Percentiles rank a stretch among this genome's conserved stretches.
These are phyloP conservation scores for Orchestes rusci DNA, from an alignment of 2,888 invertebrate genomes.

Conservation along the genomic window DNA sequence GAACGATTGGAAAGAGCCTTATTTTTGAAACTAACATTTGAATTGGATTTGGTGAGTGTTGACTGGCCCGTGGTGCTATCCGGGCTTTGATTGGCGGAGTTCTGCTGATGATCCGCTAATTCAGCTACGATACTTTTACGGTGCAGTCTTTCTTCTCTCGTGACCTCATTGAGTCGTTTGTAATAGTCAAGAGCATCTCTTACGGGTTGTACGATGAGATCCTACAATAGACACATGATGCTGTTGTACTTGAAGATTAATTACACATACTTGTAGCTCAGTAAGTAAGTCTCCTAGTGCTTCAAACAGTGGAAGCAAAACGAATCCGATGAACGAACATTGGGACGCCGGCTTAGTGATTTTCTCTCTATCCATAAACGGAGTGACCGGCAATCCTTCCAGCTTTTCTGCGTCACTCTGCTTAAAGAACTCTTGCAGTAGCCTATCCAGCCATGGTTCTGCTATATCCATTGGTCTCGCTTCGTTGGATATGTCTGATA, in stretches of 20 bases:
- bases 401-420: constrained; percentile 76
- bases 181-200: constrained; percentile 57
- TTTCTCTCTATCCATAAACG: constrained; percentile 82
- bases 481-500: constrained; percentile 78
- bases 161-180: constrained; percentile 54
- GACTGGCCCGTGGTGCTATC: constrained; percentile 28
- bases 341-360: constrained; percentile 78
- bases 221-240: constrained; percentile 39
- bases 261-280: constrained; percentile 55
- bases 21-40: constrained; percentile 20
- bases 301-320: constrained; percentile 72
- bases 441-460: constrained; percentile 73
- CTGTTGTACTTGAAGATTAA: background rate
- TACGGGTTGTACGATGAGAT: constrained; percentile 55
- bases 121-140: constrained; percentile 52
- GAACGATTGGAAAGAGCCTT: constrained; percentile 44
- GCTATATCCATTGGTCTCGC: constrained; percentile 76
- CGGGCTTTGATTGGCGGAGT: constrained; percentile 43
- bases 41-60: constrained; percentile 38
- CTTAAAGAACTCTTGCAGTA: constrained; percentile 67
- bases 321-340: constrained; percentile 76
- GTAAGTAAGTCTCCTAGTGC: constrained; percentile 67
- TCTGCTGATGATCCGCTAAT: constrained; percentile 35
- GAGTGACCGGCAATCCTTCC: constrained; percentile 75
- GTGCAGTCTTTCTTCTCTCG: constrained; percentile 53